Evolutionary conservation across 2,888 invertebrate species (phyloP).

Genomic region (Zhuqinia jingwanae): DNA sequence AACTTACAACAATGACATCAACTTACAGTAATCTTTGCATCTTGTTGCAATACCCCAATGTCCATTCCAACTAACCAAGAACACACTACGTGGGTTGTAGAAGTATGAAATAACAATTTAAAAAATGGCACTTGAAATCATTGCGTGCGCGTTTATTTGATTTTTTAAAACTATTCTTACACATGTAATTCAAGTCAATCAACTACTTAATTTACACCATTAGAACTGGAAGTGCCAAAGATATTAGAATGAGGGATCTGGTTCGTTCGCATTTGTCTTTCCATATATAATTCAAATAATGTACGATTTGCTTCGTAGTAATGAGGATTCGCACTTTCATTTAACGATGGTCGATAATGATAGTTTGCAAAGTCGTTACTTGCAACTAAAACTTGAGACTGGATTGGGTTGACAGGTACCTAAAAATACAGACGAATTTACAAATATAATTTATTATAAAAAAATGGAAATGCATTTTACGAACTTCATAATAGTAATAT

Average conservation of each 20-base stretch:
- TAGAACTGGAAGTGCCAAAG: slow-evolving; percentile 30
- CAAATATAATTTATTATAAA: background rate
- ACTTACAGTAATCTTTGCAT: background rate
- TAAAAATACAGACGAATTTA: background rate
- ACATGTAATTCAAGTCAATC: background rate
- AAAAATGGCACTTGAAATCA: slow-evolving; percentile 28
- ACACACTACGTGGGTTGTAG: slow-evolving; percentile 20
- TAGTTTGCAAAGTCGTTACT: slow-evolving; percentile 2
- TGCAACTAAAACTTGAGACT: background rate
- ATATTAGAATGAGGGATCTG: slow-evolving; percentile 72
- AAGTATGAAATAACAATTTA: background rate
- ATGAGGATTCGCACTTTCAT: slow-evolving; percentile 89
- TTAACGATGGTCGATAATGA: slow-evolving; percentile 89
- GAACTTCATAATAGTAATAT: background rate
- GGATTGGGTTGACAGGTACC: slow-evolving; percentile 42
- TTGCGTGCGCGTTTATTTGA: slow-evolving; percentile 14
- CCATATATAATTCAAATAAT: slow-evolving; percentile 91
- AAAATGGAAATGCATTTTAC: background rate
- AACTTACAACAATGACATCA: background rate
- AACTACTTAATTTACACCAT: background rate
- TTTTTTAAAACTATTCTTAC: background rate
- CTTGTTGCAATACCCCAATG: background rate
- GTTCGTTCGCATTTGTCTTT: slow-evolving; percentile 86
- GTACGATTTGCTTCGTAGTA: slow-evolving; percentile 93
- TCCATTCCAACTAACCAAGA: slow-evolving; percentile 4